Evolutionary conservation across 2,797 vertebrate species (phyloP).

Genomic region (Lagocephalus sceleratus): DNA sequence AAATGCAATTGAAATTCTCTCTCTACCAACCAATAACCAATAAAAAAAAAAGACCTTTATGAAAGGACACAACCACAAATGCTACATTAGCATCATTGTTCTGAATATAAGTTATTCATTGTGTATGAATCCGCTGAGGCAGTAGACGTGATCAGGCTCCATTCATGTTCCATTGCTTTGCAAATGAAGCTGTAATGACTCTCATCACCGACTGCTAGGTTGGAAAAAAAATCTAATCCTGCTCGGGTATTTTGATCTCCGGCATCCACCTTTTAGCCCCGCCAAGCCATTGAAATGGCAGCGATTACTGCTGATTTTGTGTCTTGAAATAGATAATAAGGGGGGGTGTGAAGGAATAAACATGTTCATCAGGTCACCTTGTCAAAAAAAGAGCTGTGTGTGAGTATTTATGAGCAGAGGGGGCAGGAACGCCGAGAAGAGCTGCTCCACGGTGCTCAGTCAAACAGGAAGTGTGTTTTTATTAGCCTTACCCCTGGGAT

Average conservation of each 20-base stretch:
- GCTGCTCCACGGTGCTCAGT: constrained; percentile 48
- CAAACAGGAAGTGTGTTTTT: constrained; percentile 64
- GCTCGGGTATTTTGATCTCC: constrained; percentile 10
- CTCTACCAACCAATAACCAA: too few relatives aligned
- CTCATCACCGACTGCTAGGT: background rate
- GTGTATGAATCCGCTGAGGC: constrained; percentile 10
- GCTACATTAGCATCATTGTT: too few relatives aligned
- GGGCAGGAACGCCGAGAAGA: constrained; percentile 39
- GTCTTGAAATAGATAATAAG: constrained; percentile 38
- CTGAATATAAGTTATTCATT: too few relatives aligned
- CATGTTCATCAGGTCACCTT: constrained; percentile 54
- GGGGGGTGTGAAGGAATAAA: constrained; percentile 25
- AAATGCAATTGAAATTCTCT: too few relatives aligned
- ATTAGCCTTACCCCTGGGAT: constrained; percentile 54
- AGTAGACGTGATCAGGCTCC: constrained; percentile 7
- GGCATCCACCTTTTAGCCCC: constrained; percentile 5
- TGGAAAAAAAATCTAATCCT: constrained; percentile 8
- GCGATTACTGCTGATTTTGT: constrained; percentile 37
- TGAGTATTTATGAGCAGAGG: constrained; percentile 17
- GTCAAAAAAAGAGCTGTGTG: constrained; percentile 39
- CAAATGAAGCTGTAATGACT: constrained; percentile 6
- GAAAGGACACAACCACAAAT: too few relatives aligned
- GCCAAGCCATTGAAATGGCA: constrained; percentile 30
- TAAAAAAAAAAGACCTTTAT: too few relatives aligned
- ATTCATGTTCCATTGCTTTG: constrained; percentile 6